phyloP scores from a whole-genome alignment of 2,113 vertebrate genomes.

The Haemorhous mexicanus region DNA sequence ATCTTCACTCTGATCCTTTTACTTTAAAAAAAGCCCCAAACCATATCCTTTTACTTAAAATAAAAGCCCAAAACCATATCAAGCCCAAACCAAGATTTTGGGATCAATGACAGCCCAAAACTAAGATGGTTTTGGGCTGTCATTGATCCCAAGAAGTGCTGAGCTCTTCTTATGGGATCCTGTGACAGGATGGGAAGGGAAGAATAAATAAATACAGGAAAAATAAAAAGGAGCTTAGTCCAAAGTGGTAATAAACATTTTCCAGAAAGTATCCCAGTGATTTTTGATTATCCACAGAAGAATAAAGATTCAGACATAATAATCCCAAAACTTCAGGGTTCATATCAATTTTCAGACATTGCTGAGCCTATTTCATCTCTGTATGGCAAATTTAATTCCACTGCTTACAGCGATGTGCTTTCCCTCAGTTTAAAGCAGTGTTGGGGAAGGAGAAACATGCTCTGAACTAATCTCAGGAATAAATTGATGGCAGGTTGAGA shows the following conservation, averaged over 20 bases:
- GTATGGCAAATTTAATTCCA: background rate
- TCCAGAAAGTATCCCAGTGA: background rate
- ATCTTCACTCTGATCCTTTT: background rate
- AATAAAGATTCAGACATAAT: background rate
- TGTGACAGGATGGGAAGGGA: background rate
- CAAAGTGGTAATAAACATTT: background rate
- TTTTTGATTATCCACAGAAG: background rate
- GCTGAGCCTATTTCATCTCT: background rate
- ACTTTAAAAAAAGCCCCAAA: background rate
- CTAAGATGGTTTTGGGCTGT: background rate
- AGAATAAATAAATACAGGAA: background rate
- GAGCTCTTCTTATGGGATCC: background rate
- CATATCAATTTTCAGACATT: background rate
- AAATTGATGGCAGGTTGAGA: background rate
- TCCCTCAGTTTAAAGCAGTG: background rate
- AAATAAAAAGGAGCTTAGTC: background rate
- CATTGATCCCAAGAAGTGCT: background rate
- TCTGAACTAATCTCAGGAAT: background rate
- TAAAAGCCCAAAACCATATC: background rate
- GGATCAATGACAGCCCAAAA: background rate
- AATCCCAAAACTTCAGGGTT: background rate
- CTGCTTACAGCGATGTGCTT: background rate
- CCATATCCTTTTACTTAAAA: background rate
- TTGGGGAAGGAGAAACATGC: background rate
- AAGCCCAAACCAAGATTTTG: background rate